Conservation (phyloP, 1,140 invertebrate species). For the Parapsyche elsis region DNA sequence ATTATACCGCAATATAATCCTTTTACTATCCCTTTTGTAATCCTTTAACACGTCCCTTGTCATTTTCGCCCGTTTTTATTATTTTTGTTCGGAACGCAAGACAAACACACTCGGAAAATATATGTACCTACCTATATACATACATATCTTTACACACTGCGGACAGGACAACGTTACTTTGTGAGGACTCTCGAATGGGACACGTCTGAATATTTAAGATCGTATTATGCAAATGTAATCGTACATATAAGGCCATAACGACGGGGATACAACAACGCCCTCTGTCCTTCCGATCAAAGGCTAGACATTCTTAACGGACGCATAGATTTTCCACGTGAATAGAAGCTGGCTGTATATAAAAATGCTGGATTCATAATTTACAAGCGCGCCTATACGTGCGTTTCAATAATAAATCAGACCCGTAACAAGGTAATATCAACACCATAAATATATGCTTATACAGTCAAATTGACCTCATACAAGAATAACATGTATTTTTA, state of each 20-base stretch:
- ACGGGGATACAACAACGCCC: neutral
- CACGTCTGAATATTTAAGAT: slow-evolving; percentile 19
- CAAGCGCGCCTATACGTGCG: neutral
- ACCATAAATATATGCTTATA: slow-evolving; percentile 24
- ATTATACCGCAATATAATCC: slow-evolving; percentile 46
- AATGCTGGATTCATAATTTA: slow-evolving; percentile 15
- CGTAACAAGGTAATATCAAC: slow-evolving; percentile 20
- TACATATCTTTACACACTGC: neutral
- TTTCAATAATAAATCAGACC: slow-evolving; percentile 14
- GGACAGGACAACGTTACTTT: too few relatives aligned
- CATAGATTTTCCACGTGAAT: neutral
- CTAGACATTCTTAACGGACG: neutral
- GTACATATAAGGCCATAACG: neutral
- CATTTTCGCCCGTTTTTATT: slow-evolving; percentile 47
- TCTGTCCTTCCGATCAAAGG: neutral
- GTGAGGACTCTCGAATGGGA: neutral
- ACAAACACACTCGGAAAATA: slow-evolving; percentile 33
- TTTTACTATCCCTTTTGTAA: slow-evolving; percentile 45
- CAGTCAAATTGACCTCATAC: neutral
- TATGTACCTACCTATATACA: neutral
- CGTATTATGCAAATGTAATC: slow-evolving; percentile 8
- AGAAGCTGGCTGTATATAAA: neutral
- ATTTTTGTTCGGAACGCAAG: slow-evolving; percentile 12
- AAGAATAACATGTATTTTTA: slow-evolving; percentile 16
- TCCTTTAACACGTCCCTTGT: slow-evolving; percentile 49